Conservation (phyloP, 1,140 invertebrate species). For the Prorops nasuta region DNA sequence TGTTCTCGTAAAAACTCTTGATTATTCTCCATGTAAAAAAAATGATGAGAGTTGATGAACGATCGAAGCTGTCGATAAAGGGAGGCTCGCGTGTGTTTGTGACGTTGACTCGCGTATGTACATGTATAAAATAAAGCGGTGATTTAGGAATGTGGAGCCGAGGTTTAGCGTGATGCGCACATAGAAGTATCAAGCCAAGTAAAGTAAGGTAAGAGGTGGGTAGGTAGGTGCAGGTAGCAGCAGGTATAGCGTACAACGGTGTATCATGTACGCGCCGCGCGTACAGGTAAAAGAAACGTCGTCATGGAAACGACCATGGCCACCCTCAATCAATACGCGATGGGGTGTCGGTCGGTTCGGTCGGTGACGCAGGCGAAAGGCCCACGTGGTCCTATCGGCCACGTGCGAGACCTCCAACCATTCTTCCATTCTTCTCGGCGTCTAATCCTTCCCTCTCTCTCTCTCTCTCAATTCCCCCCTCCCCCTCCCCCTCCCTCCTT, state of each 20-base stretch:
- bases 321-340: conserved; percentile 48
- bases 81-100: too few relatives aligned
- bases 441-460: not conserved
- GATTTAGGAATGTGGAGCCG: too few relatives aligned
- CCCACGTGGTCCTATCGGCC: conserved; percentile 44
- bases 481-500: not conserved
- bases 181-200: too few relatives aligned
- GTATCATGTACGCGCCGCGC: conserved; percentile 3
- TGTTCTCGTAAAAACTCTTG: too few relatives aligned
- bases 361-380: conserved; percentile 35
- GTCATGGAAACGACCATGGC: conserved; percentile 48
- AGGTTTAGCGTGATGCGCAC: too few relatives aligned
- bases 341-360: conserved; percentile 34
- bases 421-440: not conserved
- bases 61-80: too few relatives aligned
- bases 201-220: not conserved
- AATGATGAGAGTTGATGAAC: too few relatives aligned
- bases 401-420: not conserved
- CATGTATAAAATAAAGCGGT: too few relatives aligned
- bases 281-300: conserved; percentile 47
- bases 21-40: too few relatives aligned
- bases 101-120: too few relatives aligned
- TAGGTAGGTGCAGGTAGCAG: not conserved
- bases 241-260: too few relatives aligned
- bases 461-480: not conserved